Evolutionary conservation across 2,797 vertebrate species (phyloP).

Genomic region (Oryzias dopingdopingensis): DNA sequence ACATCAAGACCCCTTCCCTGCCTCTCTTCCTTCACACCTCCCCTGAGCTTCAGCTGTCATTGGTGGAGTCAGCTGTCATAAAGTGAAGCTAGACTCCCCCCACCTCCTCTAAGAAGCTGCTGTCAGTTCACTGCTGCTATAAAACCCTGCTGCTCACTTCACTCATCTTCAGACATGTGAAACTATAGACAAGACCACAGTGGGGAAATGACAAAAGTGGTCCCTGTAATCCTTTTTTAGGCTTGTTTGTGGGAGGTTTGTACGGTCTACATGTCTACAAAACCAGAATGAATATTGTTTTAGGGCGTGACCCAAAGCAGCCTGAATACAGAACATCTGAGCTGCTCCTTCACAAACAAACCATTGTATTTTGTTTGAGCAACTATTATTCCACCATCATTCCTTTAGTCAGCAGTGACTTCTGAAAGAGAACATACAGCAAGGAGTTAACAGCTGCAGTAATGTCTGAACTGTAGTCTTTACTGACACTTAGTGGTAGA

Average conservation of each 20-base stretch:
- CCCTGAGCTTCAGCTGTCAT: conserved; percentile 72
- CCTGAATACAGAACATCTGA: not conserved
- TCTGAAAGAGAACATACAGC: too few relatives aligned
- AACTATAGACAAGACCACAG: not conserved
- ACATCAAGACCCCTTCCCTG: conserved; percentile 12
- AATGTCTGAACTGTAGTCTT: too few relatives aligned
- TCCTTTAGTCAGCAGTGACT: too few relatives aligned
- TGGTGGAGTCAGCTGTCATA: conserved; percentile 74
- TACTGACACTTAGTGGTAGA: too few relatives aligned
- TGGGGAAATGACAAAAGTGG: too few relatives aligned
- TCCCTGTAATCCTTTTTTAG: too few relatives aligned
- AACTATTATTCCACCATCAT: too few relatives aligned
- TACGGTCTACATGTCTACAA: not conserved
- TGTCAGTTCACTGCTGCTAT: conserved; percentile 43
- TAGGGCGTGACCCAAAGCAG: not conserved
- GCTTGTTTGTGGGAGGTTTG: not conserved
- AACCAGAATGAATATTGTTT: not conserved
- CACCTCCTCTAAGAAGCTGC: conserved; percentile 37
- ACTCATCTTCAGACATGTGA: not conserved
- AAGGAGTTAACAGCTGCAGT: too few relatives aligned
- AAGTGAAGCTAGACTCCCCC: conserved; percentile 43
- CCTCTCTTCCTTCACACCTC: conserved; percentile 45
- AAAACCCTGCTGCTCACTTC: not conserved
- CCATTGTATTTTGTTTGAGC: too few relatives aligned
- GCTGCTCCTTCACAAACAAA: not conserved